Evolutionary conservation across 1,140 invertebrate genomes (phyloP).

Genomic region (Drosophila aff.): DNA sequence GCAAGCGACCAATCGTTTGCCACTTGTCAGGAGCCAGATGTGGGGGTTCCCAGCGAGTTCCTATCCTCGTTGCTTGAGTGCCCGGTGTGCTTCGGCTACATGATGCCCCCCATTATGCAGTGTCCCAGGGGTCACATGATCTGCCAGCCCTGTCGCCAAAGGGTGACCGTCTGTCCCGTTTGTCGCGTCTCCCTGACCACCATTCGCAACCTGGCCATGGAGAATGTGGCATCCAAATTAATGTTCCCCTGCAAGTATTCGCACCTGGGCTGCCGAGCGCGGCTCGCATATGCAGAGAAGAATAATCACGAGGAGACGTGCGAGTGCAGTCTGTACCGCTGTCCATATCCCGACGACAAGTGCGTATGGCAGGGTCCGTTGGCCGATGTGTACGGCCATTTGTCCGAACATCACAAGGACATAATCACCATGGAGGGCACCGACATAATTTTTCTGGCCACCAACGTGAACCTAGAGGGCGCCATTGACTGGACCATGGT

Average conservation of each 20-base stretch:
- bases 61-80: conserved; percentile 98
- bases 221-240: conserved; percentile 98
- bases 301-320: conserved; percentile 98
- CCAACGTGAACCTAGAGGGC: conserved; percentile 99
- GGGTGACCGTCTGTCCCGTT: conserved; percentile 97
- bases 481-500: conserved; percentile 99
- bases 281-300: conserved; percentile 97
- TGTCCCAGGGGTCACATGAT: conserved; percentile 95
- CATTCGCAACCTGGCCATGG: conserved; percentile 99
- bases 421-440: conserved; percentile 99
- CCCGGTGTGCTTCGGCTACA: conserved; percentile 99
- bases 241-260: conserved; percentile 99
- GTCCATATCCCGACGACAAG: conserved; percentile 99
- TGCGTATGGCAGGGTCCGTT: conserved; percentile 99
- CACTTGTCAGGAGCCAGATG: background rate
- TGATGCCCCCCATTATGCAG: conserved; percentile 97
- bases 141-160: conserved; percentile 97
- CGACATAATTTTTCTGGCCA: conserved; percentile 99
- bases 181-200: conserved; percentile 98
- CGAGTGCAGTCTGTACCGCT: conserved; percentile 98
- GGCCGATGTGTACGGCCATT: conserved; percentile 97
- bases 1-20: background rate
- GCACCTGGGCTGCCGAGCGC: conserved; percentile 95
- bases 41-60: conserved; percentile 87
- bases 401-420: conserved; percentile 98